A percentile compares a stretch with the other conserved stretches of the same genome.
These are phyloP conservation scores for Psilopogon haemacephalus DNA, from an alignment of 2,113 vertebrate species.

Conservation along the genomic window DNA sequence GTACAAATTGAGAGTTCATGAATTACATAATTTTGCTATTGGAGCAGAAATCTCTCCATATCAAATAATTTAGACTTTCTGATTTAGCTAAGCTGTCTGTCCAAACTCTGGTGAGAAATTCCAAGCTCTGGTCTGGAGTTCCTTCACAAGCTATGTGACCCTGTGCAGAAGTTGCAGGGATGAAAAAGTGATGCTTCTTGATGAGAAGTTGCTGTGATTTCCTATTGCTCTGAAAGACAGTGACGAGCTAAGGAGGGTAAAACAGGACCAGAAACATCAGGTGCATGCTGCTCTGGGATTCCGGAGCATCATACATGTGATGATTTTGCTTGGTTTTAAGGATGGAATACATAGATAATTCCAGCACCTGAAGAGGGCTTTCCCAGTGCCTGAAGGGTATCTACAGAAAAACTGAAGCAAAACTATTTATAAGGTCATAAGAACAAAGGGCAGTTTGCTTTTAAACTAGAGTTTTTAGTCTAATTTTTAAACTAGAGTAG, in stretches of 20 bases:
- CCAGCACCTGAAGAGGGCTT: too few relatives aligned
- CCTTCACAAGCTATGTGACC: background rate
- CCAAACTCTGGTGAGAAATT: background rate
- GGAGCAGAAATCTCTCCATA: background rate
- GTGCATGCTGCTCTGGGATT: too few relatives aligned
- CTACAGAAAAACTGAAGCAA: too few relatives aligned
- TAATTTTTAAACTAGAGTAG: too few relatives aligned
- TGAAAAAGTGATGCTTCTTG: background rate
- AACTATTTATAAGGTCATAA: too few relatives aligned
- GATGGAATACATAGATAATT: too few relatives aligned
- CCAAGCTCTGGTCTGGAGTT: background rate
- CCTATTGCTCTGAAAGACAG: rapidly evolving
- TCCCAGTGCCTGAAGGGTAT: background rate
- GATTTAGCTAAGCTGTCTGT: background rate
- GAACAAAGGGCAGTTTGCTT: too few relatives aligned
- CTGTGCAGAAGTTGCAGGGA: rapidly evolving
- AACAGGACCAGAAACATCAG: background rate
- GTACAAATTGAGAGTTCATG: background rate
- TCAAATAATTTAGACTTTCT: background rate
- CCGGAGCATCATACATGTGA: too few relatives aligned
- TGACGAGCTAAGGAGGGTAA: background rate
- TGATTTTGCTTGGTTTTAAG: background rate
- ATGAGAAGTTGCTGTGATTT: background rate
- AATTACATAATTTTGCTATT: background rate
- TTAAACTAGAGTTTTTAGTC: too few relatives aligned